Evolutionary conservation across 2,888 invertebrate genomes (phyloP).

Genomic region (Sinotaia quadrata): DNA sequence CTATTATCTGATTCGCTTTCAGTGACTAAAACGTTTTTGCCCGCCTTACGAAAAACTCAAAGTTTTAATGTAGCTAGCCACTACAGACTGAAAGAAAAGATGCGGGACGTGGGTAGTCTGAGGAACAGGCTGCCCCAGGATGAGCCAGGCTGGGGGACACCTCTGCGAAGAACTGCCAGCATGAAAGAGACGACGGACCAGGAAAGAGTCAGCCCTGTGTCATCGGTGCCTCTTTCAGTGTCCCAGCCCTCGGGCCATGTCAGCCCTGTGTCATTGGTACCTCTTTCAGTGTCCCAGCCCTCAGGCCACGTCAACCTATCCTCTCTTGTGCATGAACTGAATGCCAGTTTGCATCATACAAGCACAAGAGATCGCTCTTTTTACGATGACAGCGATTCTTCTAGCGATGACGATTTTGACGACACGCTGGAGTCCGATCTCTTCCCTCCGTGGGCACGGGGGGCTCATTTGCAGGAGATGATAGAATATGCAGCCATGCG

Average conservation of each 20-base stretch:
- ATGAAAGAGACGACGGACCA: slow-evolving; percentile 1
- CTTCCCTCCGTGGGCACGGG: slow-evolving; percentile 9
- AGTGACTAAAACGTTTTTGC: slow-evolving; percentile 15
- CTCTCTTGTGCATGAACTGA: slow-evolving; percentile 23
- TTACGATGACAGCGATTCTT: neutral
- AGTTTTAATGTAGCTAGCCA: slow-evolving; percentile 9
- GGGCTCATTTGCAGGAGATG: neutral
- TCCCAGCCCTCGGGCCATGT: too few relatives aligned
- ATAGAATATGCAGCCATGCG: neutral
- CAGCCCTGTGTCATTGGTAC: neutral
- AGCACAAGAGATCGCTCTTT: neutral
- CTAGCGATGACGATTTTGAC: neutral
- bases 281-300: neutral
- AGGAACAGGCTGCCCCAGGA: neutral
- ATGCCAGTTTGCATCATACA: slow-evolving; percentile 12
- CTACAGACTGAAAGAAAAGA: neutral
- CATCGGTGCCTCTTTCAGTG: slow-evolving; percentile 4
- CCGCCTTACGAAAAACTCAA: slow-evolving; percentile 14
- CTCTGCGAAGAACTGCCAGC: slow-evolving; percentile 1
- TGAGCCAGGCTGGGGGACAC: neutral
- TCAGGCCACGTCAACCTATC: slow-evolving; percentile 4
- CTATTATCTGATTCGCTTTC: slow-evolving; percentile 18
- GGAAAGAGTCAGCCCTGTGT: neutral
- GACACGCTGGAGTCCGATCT: slow-evolving; percentile 21
- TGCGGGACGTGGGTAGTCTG: slow-evolving; percentile 11